A percentile compares a stretch with the other conserved stretches of the same genome.
These are phyloP conservation scores for Druceiella hillmani DNA, from an alignment of 2,888 invertebrate genomes.

Conservation along the genomic window DNA sequence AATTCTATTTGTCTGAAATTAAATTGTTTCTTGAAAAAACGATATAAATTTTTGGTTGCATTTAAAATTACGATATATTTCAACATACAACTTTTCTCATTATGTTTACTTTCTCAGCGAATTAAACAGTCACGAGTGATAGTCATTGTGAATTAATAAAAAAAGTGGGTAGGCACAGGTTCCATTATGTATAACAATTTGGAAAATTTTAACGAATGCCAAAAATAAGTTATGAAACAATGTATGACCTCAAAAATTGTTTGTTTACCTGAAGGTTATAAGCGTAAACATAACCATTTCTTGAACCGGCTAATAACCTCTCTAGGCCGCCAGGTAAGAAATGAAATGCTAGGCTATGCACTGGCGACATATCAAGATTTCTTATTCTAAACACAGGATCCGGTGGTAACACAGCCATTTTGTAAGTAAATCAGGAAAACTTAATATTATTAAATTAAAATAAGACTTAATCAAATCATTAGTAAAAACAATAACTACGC, in stretches of 20 bases:
- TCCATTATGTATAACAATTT: no score
- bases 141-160: no score
- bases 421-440: conserved; percentile 32
- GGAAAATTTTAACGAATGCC: neutral
- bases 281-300: conserved; percentile 67
- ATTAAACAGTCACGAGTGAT: no score
- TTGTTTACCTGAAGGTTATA: conserved; percentile 81
- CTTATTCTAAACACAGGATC: conserved; percentile 72
- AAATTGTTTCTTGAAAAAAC: conserved; percentile 9
- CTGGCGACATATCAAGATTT: conserved; percentile 62
- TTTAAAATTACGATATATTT: no score
- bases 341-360: conserved; percentile 69
- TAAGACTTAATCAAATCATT: conserved; percentile 49
- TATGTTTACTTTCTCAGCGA: no score
- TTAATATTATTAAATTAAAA: conserved; percentile 37
- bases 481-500: conserved; percentile 51
- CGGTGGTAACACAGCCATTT: conserved; percentile 69
- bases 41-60: conserved; percentile 2
- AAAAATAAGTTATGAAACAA: neutral
- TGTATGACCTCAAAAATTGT: neutral
- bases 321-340: conserved; percentile 53
- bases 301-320: conserved; percentile 66
- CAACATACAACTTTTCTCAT: no score
- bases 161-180: no score
- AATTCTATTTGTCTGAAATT: conserved; percentile 64